Evolutionary conservation across 2,888 invertebrate genomes (phyloP), one percentile per base, ranked within the genome.

Genomic region (Loripinus fragilis): DNA sequence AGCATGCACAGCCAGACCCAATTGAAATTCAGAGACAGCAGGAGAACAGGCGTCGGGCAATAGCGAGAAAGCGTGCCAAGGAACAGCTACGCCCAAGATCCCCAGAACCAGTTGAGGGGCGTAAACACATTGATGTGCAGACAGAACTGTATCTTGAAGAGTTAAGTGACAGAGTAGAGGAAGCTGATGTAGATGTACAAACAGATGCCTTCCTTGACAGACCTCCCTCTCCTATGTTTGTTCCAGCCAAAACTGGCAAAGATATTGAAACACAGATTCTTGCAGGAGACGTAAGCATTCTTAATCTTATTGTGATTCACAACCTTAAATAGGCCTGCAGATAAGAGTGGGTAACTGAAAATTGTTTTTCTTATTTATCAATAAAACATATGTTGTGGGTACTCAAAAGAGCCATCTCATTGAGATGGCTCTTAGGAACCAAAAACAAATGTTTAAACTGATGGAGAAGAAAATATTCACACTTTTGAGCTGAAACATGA

Each of bases 101-200:
- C 23, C 97, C 97, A 79, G 97, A 97, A 52, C 96, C 97, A 20
- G 96, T 97, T 50, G 95, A 96, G 72, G 98, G 97, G 33, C 95
- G 98, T 81, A 95, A 96, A 71, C 97, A 98, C 94, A 97, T 96
- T 89, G 96, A 96, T 81, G 95, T 98, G 64, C 98, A 98, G 95
- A 98, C 98, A 0, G 98, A 98, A 85, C 95, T 96, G 89, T 98
- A 96, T 92, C 95, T 98, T 75, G 98, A 98, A 93, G 98, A 98
- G 95, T 95, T 97, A 64, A 90, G 92, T 86, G 94, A 94, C 79
- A 87, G 93, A 42, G 92, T 94, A 17, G 93, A 94, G 85, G 97
- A 97, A 92, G 95, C 95, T 82, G 96, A 97, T 90, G 96, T 95
- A 71, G 96, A 96, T 88, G 96, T 97, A 72, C 97, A 97, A 94